Evolutionary conservation across 2,113 vertebrate species (phyloP), one percentile per base, ranked within the genome.

Genomic region (Calyptomena viridis): DNA sequence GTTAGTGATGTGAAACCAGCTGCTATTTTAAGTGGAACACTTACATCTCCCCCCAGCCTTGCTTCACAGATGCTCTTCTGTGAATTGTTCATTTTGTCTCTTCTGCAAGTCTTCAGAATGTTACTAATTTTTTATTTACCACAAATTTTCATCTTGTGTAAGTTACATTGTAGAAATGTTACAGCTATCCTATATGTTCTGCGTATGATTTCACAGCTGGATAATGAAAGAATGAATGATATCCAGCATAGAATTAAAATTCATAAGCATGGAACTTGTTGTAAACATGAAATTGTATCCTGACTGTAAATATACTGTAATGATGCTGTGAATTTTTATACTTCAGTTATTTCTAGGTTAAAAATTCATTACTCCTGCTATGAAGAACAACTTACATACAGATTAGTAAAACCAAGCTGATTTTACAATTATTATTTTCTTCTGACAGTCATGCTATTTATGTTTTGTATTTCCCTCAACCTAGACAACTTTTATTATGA

Each of bases 341-440:
- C 17, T 79, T 76, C 66, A 81, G n/a, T 68, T 80, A 90, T 79
- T 96, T 91, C 67, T 60, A 87, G 82, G 87, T 90, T 96, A 93
- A 93, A 95, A 95, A 91, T 71, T 75, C 40, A 87, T 91, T 83
- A 74, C 30, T 87, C 16, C 55, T 79, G 19, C 69, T 76, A 85
- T n/a, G 63, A 91, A 89, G 64, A 90, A 75, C 35, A 91, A 87
- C 31, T 81, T 84, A 83, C 46, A 90, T 39, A 90, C 37, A 77
- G 40, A 87, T 91, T 85, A 95, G 71, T 76, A 83, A 94, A 95
- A 73, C 55, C 71, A 82, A 89, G 55, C 13, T 95, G 55, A 91
- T 91, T 93, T 88, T 92, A 81, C 76, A 94, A 93, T 91, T 87
- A 94, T 30, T 94, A 92, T 91, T 93, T 96, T 85, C 69, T 94